Evolutionary conservation across 2,888 invertebrate genomes (phyloP).

Genomic region (Chloromyia formosa): DNA sequence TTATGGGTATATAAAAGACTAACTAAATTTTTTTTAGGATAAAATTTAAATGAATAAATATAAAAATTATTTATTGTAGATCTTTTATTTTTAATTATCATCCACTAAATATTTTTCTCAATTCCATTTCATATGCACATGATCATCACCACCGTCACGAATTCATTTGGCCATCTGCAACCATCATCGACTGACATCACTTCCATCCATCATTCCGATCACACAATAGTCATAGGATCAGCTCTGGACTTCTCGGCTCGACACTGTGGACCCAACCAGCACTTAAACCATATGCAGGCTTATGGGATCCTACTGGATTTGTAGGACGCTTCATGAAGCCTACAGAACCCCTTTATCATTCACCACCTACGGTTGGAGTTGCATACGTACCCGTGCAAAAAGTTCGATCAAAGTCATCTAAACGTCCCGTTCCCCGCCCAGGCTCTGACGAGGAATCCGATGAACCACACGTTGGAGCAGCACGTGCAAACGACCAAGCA

Average conservation of each 20-base stretch:
- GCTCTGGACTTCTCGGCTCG: constrained; percentile 19
- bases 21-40: too few species aligned
- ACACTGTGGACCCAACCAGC: constrained; percentile 2
- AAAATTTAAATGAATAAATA: too few species aligned
- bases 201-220: neutral
- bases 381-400: constrained; percentile 22
- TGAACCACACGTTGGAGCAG: neutral
- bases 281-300: constrained; percentile 23
- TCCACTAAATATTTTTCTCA: constrained; percentile 1
- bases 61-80: neutral
- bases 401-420: neutral
- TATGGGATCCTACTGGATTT: constrained; percentile 42
- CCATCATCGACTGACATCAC: neutral
- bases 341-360: neutral
- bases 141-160: neutral
- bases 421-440: neutral
- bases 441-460: neutral
- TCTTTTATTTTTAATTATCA: neutral
- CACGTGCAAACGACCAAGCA: neutral
- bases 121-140: neutral
- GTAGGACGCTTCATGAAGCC: constrained; percentile 35
- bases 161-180: neutral
- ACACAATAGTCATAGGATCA: constrained; percentile 20
- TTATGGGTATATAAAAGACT: too few species aligned
- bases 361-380: constrained; percentile 20